Conservation (phyloP, 2,797 vertebrate genomes). For the Onychomys arenicola region DNA sequence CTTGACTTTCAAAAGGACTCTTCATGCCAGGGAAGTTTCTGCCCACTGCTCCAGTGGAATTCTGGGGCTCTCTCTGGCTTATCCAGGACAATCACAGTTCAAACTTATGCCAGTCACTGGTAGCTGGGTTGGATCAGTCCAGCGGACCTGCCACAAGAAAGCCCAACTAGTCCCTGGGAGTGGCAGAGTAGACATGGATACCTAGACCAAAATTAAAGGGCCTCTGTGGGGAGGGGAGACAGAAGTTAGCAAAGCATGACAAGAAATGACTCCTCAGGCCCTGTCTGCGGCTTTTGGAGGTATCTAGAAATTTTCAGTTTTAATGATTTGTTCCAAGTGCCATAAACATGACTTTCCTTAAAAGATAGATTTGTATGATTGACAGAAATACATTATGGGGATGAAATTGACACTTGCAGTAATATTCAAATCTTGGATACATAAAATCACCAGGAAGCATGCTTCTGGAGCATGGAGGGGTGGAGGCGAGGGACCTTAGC, state of each 20-base stretch:
- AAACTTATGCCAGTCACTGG: not conserved
- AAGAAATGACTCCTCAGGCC: not conserved
- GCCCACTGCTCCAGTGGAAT: not conserved
- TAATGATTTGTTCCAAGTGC: not conserved
- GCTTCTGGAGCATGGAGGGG: not conserved
- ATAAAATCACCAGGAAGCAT: not conserved
- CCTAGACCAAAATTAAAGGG: not conserved
- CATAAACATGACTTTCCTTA: not conserved
- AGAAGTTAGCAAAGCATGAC: not conserved
- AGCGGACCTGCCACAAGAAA: not conserved
- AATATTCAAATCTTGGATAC: not conserved
- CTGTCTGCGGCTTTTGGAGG: not conserved
- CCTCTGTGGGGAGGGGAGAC: not conserved
- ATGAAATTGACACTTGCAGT: not conserved
- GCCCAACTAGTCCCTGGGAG: not conserved
- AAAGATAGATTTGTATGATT: not conserved
- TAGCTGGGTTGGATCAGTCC: not conserved
- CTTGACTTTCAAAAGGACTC: not conserved
- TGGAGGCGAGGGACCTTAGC: rapidly evolving
- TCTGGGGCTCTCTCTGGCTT: not conserved
- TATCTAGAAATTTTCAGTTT: not conserved
- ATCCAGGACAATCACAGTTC: not conserved
- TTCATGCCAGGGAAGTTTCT: not conserved
- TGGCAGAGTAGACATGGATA: not conserved
- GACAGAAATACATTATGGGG: not conserved